phyloP scores from a whole-genome alignment of 2,113 vertebrate genomes.

The Grammomys surdaster region DNA sequence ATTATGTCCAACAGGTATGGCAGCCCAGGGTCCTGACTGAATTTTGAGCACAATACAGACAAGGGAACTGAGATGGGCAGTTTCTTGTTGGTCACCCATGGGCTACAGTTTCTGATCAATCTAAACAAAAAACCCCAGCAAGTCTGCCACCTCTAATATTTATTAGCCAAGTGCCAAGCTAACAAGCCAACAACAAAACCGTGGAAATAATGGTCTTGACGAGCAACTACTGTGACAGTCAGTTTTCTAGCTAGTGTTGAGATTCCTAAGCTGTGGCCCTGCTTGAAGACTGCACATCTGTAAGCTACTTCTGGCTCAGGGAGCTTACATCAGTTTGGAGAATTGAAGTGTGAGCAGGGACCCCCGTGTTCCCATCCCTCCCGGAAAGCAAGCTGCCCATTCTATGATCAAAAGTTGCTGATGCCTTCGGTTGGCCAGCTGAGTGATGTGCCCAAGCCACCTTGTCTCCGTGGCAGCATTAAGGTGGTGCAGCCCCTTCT shows the following conservation, averaged over 20 bases:
- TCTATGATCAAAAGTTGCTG: not conserved
- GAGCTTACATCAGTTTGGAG: not conserved
- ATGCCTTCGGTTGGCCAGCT: not conserved
- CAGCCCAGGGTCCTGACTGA: not conserved
- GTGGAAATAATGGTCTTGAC: rapidly evolving
- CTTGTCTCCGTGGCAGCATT: not conserved
- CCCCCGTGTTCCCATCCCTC: not conserved
- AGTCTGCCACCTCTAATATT: not conserved
- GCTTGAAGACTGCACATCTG: rapidly evolving
- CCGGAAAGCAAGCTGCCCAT: not conserved
- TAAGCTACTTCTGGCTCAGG: not conserved
- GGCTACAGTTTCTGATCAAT: too few species aligned
- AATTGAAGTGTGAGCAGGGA: not conserved
- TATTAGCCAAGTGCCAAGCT: not conserved
- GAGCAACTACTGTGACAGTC: not conserved
- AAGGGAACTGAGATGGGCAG: not conserved
- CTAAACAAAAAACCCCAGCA: not conserved
- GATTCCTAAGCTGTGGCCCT: not conserved
- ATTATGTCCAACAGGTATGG: not conserved
- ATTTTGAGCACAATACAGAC: too few species aligned
- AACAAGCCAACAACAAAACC: not conserved
- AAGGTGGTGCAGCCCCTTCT: not conserved
- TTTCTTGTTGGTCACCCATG: not conserved
- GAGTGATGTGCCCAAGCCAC: too few species aligned
- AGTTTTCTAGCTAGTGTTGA: not conserved